A percentile compares a stretch with the other conserved stretches of the same genome.
phyloP scores from a whole-genome alignment of 2,888 invertebrate genomes.

The Andrena camellia region DNA sequence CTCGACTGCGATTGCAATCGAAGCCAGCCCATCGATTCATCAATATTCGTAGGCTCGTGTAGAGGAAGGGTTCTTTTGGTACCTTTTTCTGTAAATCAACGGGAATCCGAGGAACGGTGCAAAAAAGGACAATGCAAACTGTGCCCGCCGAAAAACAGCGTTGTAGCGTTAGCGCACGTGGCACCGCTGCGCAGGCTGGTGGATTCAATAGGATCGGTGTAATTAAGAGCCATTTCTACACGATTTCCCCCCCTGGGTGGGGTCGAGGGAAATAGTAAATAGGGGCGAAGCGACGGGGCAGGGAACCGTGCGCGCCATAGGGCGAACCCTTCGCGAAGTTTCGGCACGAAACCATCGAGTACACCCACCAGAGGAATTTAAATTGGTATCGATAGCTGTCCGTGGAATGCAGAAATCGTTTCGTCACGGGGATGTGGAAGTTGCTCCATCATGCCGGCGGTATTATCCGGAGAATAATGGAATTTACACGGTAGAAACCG shows the following conservation, averaged over 20 bases:
- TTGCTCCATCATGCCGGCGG: conserved; percentile 37
- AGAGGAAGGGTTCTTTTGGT: not conserved
- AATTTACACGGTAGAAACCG: conserved; percentile 5
- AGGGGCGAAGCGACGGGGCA: conserved; percentile 70
- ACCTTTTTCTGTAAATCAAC: not conserved
- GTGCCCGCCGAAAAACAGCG: conserved; percentile 72
- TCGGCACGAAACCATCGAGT: conserved; percentile 40
- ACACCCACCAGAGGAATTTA: conserved; percentile 74
- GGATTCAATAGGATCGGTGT: conserved; percentile 84
- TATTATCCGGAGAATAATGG: not conserved
- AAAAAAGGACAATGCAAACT: conserved; percentile 34
- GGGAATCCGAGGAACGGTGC: conserved; percentile 30
- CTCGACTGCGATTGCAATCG: not conserved
- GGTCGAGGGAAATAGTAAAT: conserved; percentile 79
- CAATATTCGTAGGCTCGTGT: not conserved
- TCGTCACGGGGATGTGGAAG: conserved; percentile 54
- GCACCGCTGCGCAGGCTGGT: conserved; percentile 72
- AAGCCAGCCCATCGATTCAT: not conserved
- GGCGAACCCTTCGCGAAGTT: conserved; percentile 62
- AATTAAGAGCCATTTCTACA: conserved; percentile 85
- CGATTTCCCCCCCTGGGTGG: conserved; percentile 79
- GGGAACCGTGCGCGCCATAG: conserved; percentile 31
- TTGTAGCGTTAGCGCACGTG: conserved; percentile 79
- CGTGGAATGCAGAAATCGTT: conserved; percentile 70
- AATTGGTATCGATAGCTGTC: conserved; percentile 75